Percentiles rank a stretch among this genome's conserved stretches.
Evolutionary conservation across 2,888 invertebrate species (phyloP).

Genomic region (Noctua comes): DNA sequence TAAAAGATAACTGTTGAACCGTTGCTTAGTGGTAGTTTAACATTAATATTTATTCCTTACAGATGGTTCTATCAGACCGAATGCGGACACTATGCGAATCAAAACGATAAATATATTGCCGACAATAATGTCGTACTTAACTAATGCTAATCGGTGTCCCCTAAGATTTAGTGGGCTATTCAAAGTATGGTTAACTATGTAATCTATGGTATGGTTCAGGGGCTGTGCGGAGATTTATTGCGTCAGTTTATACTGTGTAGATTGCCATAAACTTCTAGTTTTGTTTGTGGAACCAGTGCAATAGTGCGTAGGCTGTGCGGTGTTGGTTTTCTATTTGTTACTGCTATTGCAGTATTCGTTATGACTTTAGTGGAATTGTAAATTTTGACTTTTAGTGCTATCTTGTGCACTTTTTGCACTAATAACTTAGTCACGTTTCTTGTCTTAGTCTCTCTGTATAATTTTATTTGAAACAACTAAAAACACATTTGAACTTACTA

Average conservation of each 20-base stretch:
- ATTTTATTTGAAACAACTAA: neutral
- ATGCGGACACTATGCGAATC: conserved; percentile 31
- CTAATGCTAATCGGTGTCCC: conserved; percentile 36
- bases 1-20: conserved; percentile 24
- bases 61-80: conserved; percentile 13
- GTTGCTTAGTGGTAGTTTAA: conserved; percentile 17
- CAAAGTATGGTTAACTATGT: conserved; percentile 20
- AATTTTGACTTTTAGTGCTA: neutral
- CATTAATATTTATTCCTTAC: neutral
- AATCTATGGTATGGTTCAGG: conserved; percentile 16
- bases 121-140: conserved; percentile 29
- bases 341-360: neutral
- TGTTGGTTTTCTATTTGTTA: neutral
- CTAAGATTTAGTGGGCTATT: conserved; percentile 31
- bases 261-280: conserved; percentile 28
- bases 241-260: conserved; percentile 17
- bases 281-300: neutral
- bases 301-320: conserved; percentile 4
- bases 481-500: neutral
- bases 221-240: conserved; percentile 24
- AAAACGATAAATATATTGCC: conserved; percentile 41
- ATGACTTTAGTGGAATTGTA: neutral
- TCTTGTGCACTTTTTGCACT: neutral
- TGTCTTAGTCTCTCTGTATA: neutral
- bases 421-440: neutral